Evolutionary conservation across 2,113 vertebrate species (phyloP), one percentile per base, ranked within the genome.

Genomic region (Dicentrarchus labrax): DNA sequence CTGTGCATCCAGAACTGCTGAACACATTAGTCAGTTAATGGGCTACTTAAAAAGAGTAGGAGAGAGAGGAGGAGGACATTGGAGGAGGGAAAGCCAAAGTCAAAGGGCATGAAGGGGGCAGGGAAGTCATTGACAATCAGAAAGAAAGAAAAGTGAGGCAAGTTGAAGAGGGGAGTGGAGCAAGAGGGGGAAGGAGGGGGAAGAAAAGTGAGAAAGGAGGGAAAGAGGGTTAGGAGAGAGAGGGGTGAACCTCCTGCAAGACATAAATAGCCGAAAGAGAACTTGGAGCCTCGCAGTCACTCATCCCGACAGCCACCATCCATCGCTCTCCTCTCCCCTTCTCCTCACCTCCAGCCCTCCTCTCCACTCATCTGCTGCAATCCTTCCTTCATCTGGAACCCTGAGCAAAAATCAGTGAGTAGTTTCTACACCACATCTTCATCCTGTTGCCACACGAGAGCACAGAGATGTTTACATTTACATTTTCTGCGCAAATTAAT

Each of bases 191-290:
- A 53, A 68, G 59, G 73, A 68, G 85, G 68, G 75, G 73, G 68
- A 80, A 90, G 87, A 30, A 57, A 74, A 71, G 84, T 83, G 64
- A 86, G 84, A 80, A 86, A 88, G 92, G 90, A 92, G 92, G 92
- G 92, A 93, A 92, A 92, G 91, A 92, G 93, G 90, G 93, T 93
- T 92, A 89, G 92, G 94, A 57, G 54, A 45, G 48, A 39, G 92
- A 93, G 87, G 88, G 83, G 84, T 88, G 95, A 94, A 95, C 87
- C 89, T 89, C 87, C 90, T 92, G 91, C 86, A 94, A 89, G 84
- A 95, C 94, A 96, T 96, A 97, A 97, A 97, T 95, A 96, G 95
- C 93, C 73, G 83, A 88, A 94, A 95, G 87, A 93, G 73, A 76
- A 91, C 79, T 94, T 94, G 88, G 81, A 92, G 83, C 80, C 77